These are phyloP conservation scores for Rhynchonema sp. DNA, from an alignment of 2,888 invertebrate genomes.

Conservation along the genomic window DNA sequence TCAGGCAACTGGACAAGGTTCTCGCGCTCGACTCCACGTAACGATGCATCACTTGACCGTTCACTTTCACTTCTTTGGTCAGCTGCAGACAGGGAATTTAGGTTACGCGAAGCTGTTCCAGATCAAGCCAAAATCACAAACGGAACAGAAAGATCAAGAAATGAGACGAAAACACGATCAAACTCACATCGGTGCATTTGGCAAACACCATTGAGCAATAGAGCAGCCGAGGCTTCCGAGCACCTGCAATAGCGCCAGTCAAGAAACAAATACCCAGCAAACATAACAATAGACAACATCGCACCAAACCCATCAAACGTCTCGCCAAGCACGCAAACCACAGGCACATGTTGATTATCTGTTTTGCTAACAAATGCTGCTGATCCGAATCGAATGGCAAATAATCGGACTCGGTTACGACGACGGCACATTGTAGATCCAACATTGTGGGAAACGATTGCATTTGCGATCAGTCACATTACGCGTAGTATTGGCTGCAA, in stretches of 20 bases:
- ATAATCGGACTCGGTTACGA: constrained; percentile 77
- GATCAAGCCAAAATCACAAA: too few species aligned
- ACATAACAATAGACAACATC: too few species aligned
- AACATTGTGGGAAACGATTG: constrained; percentile 95
- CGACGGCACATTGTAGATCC: constrained; percentile 92
- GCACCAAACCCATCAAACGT: too few species aligned
- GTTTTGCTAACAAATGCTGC: constrained; percentile 82
- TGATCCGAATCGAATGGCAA: constrained; percentile 83
- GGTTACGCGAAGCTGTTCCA: too few species aligned
- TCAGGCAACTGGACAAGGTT: constrained; percentile 13
- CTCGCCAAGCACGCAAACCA: constrained; percentile 59
- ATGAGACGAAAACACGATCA: too few species aligned
- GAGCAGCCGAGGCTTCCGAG: constrained; percentile 69
- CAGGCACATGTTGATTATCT: constrained; percentile 65
- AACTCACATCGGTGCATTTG: constrained; percentile 18
- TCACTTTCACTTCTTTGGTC: constrained; percentile 16
- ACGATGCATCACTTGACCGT: constrained; percentile 16
- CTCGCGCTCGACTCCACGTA: constrained; percentile 25
- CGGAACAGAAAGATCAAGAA: too few species aligned
- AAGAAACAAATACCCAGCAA: neutral
- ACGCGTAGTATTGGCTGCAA: constrained; percentile 87
- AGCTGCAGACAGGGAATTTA: constrained; percentile 13
- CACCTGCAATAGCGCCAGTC: constrained; percentile 39
- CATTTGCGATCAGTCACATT: constrained; percentile 84
- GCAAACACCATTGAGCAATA: constrained; percentile 37